Percentiles rank a stretch among this genome's conserved stretches.
Evolutionary conservation across 2,797 vertebrate species (phyloP).

Genomic region (Myotis pilosus): DNA sequence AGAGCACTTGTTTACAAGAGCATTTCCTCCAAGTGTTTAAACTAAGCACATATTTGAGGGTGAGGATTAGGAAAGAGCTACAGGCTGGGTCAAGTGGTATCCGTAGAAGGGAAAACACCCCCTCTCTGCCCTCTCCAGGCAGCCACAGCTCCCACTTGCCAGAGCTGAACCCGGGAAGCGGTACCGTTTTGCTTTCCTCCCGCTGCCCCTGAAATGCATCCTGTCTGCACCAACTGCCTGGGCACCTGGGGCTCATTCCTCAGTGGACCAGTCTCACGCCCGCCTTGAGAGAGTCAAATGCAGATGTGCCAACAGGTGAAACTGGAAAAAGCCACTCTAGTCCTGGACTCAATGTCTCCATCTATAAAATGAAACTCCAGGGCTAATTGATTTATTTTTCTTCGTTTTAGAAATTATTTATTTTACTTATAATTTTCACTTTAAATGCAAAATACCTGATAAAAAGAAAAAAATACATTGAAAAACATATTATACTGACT

Average conservation of each 20-base stretch:
- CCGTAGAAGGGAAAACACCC: neutral
- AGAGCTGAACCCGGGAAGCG: neutral
- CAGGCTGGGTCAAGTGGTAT: neutral
- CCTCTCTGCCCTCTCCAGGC: neutral
- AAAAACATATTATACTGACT: conserved; percentile 23
- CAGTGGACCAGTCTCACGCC: conserved; percentile 14
- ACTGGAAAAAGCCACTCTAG: conserved; percentile 56
- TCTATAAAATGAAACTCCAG: conserved; percentile 57
- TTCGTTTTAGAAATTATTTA: conserved; percentile 57
- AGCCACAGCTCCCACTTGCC: neutral
- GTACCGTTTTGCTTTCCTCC: neutral
- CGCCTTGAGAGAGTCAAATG: neutral
- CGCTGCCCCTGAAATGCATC: neutral
- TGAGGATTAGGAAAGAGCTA: neutral
- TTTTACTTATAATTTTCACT: conserved; percentile 57
- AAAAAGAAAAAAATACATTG: neutral
- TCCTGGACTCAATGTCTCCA: conserved; percentile 59
- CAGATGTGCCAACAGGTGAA: conserved; percentile 39
- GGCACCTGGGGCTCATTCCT: conserved; percentile 32
- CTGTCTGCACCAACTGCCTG: neutral
- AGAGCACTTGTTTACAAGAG: conserved; percentile 15
- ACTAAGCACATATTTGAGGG: neutral
- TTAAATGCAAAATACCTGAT: conserved; percentile 56
- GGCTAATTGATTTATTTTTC: conserved; percentile 59
- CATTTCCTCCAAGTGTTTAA: conserved; percentile 42